These are phyloP conservation scores for Drosophila jambulina DNA, from an alignment of 1,140 invertebrate genomes.

Conservation along the genomic window DNA sequence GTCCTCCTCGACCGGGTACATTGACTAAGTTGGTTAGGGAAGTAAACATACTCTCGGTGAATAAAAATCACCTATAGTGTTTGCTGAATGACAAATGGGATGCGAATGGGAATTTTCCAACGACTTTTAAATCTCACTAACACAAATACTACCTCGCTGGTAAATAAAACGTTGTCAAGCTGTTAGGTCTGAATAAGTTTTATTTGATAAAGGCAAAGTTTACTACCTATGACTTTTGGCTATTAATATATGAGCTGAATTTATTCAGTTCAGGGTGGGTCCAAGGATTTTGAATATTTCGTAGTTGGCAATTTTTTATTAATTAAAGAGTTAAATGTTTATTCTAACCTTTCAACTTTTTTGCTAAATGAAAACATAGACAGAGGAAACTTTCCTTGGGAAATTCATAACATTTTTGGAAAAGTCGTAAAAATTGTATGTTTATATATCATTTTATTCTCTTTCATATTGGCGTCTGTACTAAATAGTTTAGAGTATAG, in stretches of 20 bases:
- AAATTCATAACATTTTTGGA: no score
- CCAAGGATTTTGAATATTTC: background rate
- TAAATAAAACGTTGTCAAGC: constrained; percentile 3
- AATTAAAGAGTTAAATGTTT: background rate
- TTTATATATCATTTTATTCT: no score
- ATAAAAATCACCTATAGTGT: constrained; percentile 1
- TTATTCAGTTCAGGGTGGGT: background rate
- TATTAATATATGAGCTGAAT: background rate
- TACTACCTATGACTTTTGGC: background rate
- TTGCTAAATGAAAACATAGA: no score
- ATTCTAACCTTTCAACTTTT: background rate
- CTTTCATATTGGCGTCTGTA: background rate
- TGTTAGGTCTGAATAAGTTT: background rate
- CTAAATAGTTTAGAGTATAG: background rate
- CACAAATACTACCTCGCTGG: background rate
- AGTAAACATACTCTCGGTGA: background rate
- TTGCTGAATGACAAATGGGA: background rate
- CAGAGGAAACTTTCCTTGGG: no score
- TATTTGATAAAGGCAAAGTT: background rate
- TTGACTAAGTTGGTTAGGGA: background rate
- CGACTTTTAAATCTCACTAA: background rate
- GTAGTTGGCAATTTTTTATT: background rate
- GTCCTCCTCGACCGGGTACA: constrained; percentile 1
- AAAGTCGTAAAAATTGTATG: no score
- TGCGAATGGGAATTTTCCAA: constrained; percentile 12